Evolutionary conservation across 2,797 vertebrate species (phyloP).

Genomic region (Taeniopygia guttata): DNA sequence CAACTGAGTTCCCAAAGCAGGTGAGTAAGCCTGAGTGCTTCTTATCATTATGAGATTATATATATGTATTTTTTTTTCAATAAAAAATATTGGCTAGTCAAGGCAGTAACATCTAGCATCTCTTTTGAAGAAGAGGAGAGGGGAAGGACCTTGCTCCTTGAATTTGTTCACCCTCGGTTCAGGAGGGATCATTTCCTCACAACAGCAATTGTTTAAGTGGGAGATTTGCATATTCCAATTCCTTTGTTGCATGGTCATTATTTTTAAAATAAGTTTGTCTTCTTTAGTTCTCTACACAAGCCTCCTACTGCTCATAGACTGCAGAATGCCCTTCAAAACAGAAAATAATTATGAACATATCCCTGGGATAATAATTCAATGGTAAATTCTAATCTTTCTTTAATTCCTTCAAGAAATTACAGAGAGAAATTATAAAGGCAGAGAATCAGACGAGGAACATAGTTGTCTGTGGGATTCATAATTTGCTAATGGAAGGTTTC

Average conservation of each 20-base stretch:
- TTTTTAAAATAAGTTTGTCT: not conserved
- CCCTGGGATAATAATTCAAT: not conserved
- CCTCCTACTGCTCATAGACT: not conserved
- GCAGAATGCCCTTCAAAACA: not conserved
- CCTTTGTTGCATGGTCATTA: not conserved
- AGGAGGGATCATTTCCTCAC: not conserved
- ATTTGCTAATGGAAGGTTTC: not conserved
- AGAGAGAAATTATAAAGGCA: not conserved
- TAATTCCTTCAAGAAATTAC: not conserved
- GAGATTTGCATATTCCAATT: not conserved
- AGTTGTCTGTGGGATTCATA: not conserved
- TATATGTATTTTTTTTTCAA: not conserved
- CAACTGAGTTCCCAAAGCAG: not conserved
- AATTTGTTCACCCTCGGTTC: not conserved
- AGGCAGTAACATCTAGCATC: not conserved
- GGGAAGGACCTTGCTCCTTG: not conserved
- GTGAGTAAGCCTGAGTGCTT: not conserved
- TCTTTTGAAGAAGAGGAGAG: not conserved
- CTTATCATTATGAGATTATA: not conserved
- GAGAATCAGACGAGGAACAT: not conserved
- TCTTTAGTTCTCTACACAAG: not conserved
- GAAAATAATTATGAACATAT: not conserved
- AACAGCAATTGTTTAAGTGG: not conserved
- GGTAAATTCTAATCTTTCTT: not conserved
- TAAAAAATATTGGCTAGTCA: not conserved